Evolutionary conservation across 2,113 vertebrate genomes (phyloP), one percentile per base, ranked within the genome.

Genomic region (Microtus richardsoni): DNA sequence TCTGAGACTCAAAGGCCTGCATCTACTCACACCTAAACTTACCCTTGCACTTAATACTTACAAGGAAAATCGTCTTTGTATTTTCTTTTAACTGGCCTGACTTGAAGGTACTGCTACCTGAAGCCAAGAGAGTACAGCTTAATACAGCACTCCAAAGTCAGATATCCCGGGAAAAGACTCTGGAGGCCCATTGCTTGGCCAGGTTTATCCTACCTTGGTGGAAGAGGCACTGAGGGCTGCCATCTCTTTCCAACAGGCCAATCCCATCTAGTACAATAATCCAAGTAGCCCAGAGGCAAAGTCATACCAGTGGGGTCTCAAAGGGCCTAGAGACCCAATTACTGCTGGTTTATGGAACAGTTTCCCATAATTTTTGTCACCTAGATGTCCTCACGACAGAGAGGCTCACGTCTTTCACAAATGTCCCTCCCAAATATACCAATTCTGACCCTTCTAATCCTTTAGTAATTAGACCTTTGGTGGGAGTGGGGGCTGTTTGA

Each of bases 71-170:
- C 14, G 14, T 3, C 6, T 84, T 58, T 21, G 19, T 39, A 13
- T 89, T 52, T 33, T 13, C 5, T 77, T 94, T 14, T 19, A 66
- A 75, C 5, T 91, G 11, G 33, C 68, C 30, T 84, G 22, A 47
- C 5, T 9, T 60, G 6, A 12, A 30, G 66, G 2, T 71, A 91
- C 82, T 93, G n/a, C 36, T 73, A 16, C 33, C 33, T n/a, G 36
- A 93, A 93, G 89, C 9, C 24, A 88, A 71, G 44, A 95, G 33
- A 94, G 10, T 60, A 88, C 68, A 26, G 60, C 60, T 75, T 62
- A 75, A 78, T 75, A 16, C 24, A 52, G 44, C 16, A 22, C 2
- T 66, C 75, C 39, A 88, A 64, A 30, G 28, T 78, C 54, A 62
- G 8, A 62, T 36, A 39, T 30, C 17, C n/a, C 39, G 8, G 36